Percentiles rank a stretch among this genome's conserved stretches.
These are phyloP conservation scores for Myotis brandtii DNA, from an alignment of 2,113 vertebrate species.

Conservation along the genomic window DNA sequence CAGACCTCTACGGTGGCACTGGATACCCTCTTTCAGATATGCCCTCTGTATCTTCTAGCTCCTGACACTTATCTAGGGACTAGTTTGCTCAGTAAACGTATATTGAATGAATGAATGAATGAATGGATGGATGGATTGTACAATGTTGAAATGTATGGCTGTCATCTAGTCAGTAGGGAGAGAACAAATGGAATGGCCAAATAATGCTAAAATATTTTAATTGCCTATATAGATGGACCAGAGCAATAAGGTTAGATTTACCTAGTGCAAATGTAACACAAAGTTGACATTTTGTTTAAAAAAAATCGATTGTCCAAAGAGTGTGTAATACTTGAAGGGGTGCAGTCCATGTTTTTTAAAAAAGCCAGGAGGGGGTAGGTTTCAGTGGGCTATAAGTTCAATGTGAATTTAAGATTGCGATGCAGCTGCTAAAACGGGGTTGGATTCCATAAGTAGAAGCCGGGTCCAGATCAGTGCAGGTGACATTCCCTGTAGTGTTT, in stretches of 20 bases:
- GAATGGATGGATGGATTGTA: background rate
- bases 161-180: background rate
- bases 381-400: background rate
- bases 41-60: background rate
- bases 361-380: background rate
- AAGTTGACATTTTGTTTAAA: constrained; percentile 31
- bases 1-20: rapidly evolving
- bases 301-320: background rate
- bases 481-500: background rate
- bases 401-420: background rate
- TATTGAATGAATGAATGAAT: background rate
- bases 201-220: background rate
- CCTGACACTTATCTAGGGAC: background rate
- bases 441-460: background rate
- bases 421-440: background rate
- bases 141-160: background rate
- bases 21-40: background rate
- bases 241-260: background rate
- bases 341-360: background rate
- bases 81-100: background rate
- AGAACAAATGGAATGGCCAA: background rate
- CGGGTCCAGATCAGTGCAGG: background rate
- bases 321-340: background rate
- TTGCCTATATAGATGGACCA: background rate
- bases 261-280: background rate